These are phyloP conservation scores for Corythornis vintsioides DNA, from an alignment of 2,113 vertebrate genomes.

Conservation along the genomic window DNA sequence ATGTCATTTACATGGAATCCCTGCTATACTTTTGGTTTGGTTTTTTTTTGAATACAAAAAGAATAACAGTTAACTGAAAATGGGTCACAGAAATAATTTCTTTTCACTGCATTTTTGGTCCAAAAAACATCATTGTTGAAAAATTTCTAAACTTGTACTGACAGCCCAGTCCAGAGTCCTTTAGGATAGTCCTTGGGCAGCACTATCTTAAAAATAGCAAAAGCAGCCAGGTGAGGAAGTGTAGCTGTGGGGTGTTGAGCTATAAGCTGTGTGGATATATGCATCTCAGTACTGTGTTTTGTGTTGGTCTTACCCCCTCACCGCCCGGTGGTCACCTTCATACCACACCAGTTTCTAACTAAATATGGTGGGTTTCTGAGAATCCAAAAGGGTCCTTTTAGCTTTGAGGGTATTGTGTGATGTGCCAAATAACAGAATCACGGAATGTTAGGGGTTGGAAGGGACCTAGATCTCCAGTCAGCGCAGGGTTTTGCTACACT, in stretches of 20 bases:
- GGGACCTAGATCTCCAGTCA: background rate
- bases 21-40: background rate
- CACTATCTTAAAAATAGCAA: rapidly evolving
- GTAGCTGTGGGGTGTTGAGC: background rate
- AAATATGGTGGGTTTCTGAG: background rate
- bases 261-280: background rate
- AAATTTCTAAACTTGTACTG: background rate
- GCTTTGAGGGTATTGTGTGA: background rate
- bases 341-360: background rate
- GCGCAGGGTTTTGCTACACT: background rate
- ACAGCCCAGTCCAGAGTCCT: background rate
- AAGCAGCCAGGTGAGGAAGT: background rate
- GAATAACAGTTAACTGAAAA: background rate
- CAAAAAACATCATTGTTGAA: background rate
- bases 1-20: background rate
- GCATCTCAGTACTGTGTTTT: background rate
- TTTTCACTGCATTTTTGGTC: background rate
- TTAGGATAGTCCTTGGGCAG: background rate
- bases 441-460: too few species aligned
- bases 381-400: background rate
- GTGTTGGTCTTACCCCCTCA: background rate
- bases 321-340: background rate
- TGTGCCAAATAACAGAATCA: background rate
- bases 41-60: background rate
- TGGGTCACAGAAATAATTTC: background rate